Base-by-base conservation (phyloP, 2,113 vertebrate genomes). In the Emydura subglobosa region DNA sequence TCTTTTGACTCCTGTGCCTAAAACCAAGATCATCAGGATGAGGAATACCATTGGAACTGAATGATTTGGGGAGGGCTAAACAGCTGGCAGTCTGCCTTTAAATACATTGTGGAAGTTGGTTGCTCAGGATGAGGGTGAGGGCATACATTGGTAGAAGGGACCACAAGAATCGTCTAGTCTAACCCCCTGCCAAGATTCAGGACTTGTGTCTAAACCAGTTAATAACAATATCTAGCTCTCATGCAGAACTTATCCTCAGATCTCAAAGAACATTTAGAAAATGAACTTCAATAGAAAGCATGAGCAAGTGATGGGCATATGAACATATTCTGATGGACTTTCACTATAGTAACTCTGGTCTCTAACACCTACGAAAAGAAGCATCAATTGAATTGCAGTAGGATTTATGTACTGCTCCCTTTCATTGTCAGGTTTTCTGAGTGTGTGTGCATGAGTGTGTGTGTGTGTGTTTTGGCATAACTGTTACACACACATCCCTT, bases 401-500 rank as follows among this genome's bases (percentile, higher is more conserved):
- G 17, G 13, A 74, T 49, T 94, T 59, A 72, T 79, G 22, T 1
- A 17, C 83, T 55, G 92, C 85, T 91, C 95, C 2, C 50, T 81
- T 25, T 88, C 2, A 17, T 68, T 88, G 90, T 94, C 94, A 82
- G 81, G 47, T 74, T 65, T 82, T 82, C 92, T 44, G 7, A 79
- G 42, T 47, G 47, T 47, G 47, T 47, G 47, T 47, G 47, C 8
- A 8, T 47, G 47, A 6, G 47, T 47, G 47, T 47, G 47, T 47
- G 47, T 47, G 47, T 47, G 47, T 47, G 86, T 50, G 50, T 10
- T 82, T 81, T 44, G 81, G 74, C 79, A 27, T 94, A 81, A 88
- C 90, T 57, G 42, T 54, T 84, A 50, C 10, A 82, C 27, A 68
- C 2, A 2, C 19, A 2, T 39, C 85, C 74, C 47, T 54, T 81